These are phyloP conservation scores for Asobara japonica DNA, from an alignment of 1,140 invertebrate species.

Conservation along the genomic window DNA sequence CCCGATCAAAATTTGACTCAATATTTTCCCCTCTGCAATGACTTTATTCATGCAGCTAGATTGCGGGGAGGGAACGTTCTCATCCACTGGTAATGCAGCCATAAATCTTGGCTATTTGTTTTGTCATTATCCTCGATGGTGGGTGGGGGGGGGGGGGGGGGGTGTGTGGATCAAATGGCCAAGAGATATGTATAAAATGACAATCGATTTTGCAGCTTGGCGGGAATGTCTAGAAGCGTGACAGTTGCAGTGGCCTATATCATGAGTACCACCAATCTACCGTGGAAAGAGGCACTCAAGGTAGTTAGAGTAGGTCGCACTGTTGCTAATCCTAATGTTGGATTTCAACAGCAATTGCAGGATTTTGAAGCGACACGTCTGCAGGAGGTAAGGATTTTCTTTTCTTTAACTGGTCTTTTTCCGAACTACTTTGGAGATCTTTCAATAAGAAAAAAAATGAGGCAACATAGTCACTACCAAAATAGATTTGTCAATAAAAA, in stretches of 20 bases:
- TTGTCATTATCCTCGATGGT: background rate
- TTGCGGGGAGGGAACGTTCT: constrained; percentile 90
- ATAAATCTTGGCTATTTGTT: background rate
- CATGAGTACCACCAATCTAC: constrained; percentile 91
- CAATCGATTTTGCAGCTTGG: constrained; percentile 73
- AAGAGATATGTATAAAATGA: background rate
- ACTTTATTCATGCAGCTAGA: constrained; percentile 94
- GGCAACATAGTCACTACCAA: too few relatives aligned
- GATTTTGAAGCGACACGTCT: constrained; percentile 89
- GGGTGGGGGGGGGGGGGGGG: too few relatives aligned
- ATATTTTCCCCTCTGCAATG: constrained; percentile 93
- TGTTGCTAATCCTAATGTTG: constrained; percentile 94
- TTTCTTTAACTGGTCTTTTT: too few relatives aligned
- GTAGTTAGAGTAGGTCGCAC: constrained; percentile 89
- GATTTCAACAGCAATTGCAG: constrained; percentile 93
- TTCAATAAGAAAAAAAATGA: too few relatives aligned
- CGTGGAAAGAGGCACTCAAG: constrained; percentile 92
- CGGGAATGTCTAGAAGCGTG: constrained; percentile 95
- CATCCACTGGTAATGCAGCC: constrained; percentile 86
- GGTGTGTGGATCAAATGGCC: background rate
- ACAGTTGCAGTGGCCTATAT: constrained; percentile 95
- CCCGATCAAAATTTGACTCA: constrained; percentile 93
- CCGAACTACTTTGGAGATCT: too few relatives aligned
- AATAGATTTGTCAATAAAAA: too few relatives aligned
- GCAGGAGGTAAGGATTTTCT: constrained; percentile 75